These are phyloP conservation scores for Saccostrea glomerata DNA, from an alignment of 1,140 invertebrate genomes.

Conservation along the genomic window DNA sequence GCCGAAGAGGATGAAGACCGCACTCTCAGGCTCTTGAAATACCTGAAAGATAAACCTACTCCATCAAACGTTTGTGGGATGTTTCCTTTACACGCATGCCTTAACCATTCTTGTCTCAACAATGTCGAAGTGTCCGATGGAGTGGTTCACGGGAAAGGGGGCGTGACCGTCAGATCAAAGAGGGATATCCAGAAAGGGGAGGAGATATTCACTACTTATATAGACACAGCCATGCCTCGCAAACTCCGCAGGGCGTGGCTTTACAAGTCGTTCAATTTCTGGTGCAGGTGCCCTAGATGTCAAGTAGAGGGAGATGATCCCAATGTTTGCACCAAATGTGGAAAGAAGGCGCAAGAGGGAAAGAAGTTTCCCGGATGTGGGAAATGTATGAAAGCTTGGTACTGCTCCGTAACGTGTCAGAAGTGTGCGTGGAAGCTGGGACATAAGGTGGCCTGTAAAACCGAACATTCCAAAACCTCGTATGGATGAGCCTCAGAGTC, in stretches of 20 bases:
- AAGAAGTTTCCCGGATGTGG: slow-evolving; percentile 72
- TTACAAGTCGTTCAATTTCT: slow-evolving; percentile 76
- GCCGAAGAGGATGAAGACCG: slow-evolving; percentile 56
- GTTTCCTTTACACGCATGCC: slow-evolving; percentile 74
- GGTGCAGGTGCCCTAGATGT: slow-evolving; percentile 74
- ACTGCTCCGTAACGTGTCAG: slow-evolving; percentile 73
- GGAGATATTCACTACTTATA: slow-evolving; percentile 73
- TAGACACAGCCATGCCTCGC: slow-evolving; percentile 70
- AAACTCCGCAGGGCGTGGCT: slow-evolving; percentile 73
- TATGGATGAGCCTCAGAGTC: neutral
- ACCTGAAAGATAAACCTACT: slow-evolving; percentile 61
- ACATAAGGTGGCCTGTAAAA: slow-evolving; percentile 69
- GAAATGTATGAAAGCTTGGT: slow-evolving; percentile 74
- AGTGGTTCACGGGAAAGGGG: slow-evolving; percentile 62
- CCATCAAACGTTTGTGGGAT: slow-evolving; percentile 69
- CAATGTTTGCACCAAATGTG: slow-evolving; percentile 69
- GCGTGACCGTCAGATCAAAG: slow-evolving; percentile 69
- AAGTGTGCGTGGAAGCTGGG: slow-evolving; percentile 71
- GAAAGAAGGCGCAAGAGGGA: slow-evolving; percentile 59
- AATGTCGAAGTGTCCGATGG: slow-evolving; percentile 73
- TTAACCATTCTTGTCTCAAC: slow-evolving; percentile 75
- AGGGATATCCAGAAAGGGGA: slow-evolving; percentile 69
- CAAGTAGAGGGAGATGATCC: slow-evolving; percentile 72
- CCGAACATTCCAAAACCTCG: slow-evolving; percentile 37
- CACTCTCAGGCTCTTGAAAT: slow-evolving; percentile 60